Conservation (phyloP, 2,888 invertebrate genomes). For the Aporophyla nigra region DNA sequence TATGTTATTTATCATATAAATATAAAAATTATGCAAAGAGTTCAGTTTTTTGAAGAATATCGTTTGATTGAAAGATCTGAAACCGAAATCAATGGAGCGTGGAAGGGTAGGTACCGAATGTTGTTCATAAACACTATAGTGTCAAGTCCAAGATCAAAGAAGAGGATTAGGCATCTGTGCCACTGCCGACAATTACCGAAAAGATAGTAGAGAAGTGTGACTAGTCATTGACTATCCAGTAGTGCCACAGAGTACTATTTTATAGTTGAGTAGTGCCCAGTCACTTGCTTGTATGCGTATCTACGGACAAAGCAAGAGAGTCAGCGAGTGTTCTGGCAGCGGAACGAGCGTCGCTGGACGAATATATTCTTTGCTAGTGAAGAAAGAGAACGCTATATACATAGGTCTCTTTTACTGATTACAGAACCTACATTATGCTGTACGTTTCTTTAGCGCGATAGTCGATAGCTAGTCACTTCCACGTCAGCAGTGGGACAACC, state of each 20-base stretch:
- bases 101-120: constrained; percentile 79
- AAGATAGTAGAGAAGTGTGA: background rate
- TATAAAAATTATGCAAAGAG: background rate
- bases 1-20: background rate
- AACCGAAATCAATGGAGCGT: constrained; percentile 79
- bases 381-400: too few species aligned
- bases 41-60: constrained; percentile 78
- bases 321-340: background rate
- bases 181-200: background rate
- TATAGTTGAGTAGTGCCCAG: too few species aligned
- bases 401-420: background rate
- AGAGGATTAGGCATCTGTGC: background rate
- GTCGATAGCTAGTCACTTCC: background rate
- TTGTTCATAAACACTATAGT: constrained; percentile 3
- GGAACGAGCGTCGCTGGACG: background rate
- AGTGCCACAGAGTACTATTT: too few species aligned
- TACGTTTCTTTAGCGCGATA: background rate
- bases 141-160: background rate
- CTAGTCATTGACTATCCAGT: background rate
- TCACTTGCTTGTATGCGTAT: background rate
- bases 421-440: background rate
- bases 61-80: constrained; percentile 83
- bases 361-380: background rate
- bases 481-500: background rate
- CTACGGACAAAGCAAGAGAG: background rate